A percentile compares a stretch with the other conserved stretches of the same genome.
phyloP scores from a whole-genome alignment of 2,797 vertebrate genomes.

The Lacerta agilis region DNA sequence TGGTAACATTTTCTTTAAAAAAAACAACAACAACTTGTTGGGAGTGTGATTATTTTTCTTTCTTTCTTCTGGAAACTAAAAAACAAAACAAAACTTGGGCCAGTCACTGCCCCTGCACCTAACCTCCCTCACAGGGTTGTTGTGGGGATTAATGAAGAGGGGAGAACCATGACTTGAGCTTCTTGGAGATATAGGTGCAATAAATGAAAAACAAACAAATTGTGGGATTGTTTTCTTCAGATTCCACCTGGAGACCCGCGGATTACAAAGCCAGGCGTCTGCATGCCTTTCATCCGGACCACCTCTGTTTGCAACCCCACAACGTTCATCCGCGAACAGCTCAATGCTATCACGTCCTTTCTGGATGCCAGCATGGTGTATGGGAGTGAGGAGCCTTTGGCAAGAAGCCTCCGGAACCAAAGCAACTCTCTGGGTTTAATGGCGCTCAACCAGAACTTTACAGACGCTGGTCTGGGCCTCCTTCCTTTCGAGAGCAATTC shows the following conservation, averaged over 20 bases:
- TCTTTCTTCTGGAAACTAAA: no score
- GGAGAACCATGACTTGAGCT: no score
- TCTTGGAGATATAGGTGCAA: background rate
- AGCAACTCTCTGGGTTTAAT: conserved; percentile 79
- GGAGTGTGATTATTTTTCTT: no score
- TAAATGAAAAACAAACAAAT: background rate
- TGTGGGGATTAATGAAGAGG: no score
- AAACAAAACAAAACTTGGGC: no score
- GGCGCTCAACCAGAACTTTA: conserved; percentile 81
- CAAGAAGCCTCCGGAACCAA: conserved; percentile 79
- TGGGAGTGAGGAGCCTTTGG: conserved; percentile 78
- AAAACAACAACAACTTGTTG: no score
- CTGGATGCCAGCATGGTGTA: conserved; percentile 87
- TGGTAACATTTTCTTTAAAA: no score
- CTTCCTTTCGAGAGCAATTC: conserved; percentile 79
- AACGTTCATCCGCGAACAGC: conserved; percentile 81
- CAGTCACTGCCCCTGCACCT: no score
- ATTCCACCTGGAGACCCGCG: conserved; percentile 82
- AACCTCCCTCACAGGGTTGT: no score
- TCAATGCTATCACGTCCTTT: conserved; percentile 86
- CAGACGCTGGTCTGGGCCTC: conserved; percentile 78
- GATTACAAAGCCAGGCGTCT: conserved; percentile 66
- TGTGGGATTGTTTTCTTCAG: conserved; percentile 66
- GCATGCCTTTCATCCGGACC: conserved; percentile 85
- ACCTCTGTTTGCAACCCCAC: conserved; percentile 81